Evolutionary conservation across 2,113 vertebrate species (phyloP).

Genomic region (Dinomys branickii): DNA sequence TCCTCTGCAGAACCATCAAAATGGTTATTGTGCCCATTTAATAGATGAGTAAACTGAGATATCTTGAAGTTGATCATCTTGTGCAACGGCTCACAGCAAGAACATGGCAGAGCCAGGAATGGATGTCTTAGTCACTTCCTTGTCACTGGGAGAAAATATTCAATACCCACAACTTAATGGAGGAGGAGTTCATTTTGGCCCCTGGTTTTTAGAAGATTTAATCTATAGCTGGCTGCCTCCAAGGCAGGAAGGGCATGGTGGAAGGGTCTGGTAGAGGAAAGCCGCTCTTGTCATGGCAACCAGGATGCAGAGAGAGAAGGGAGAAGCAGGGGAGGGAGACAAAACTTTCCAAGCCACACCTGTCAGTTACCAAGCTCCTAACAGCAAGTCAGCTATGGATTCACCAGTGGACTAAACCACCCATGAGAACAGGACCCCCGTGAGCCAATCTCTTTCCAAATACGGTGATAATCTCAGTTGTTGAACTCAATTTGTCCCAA

Average conservation of each 20-base stretch:
- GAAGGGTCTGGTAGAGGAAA: neutral
- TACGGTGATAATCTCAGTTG: neutral
- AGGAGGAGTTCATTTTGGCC: neutral
- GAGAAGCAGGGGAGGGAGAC: neutral
- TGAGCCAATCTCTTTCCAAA: neutral
- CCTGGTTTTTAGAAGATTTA: neutral
- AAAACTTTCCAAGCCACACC: neutral
- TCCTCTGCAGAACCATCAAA: neutral
- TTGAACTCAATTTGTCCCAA: neutral
- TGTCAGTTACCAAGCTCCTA: neutral
- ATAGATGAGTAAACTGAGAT: neutral
- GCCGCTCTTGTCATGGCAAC: neutral
- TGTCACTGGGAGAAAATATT: neutral
- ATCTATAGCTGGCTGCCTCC: neutral
- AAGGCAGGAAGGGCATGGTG: neutral
- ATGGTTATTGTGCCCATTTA: neutral
- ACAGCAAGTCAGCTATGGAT: neutral
- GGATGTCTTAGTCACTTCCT: neutral
- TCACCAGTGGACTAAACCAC: neutral
- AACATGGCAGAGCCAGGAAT: neutral
- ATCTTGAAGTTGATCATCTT: neutral
- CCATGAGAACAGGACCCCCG: neutral
- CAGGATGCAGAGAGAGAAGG: neutral
- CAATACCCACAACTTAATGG: neutral
- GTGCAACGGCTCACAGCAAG: neutral